Base-by-base conservation (phyloP, 2,888 invertebrate genomes). In the Lycophotia porphyrea region DNA sequence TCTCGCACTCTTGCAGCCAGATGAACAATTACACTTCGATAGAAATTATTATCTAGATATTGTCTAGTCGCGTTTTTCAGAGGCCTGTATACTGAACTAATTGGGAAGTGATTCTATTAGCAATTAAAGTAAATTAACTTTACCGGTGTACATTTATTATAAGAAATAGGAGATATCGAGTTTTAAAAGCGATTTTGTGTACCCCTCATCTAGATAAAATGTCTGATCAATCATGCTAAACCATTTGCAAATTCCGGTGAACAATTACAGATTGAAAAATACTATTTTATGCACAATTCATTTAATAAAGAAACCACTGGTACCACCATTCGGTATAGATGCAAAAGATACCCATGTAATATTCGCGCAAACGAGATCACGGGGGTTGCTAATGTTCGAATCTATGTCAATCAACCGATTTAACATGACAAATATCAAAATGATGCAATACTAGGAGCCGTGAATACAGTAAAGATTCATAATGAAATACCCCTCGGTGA, bases 11-110 rank as follows among this genome's bases (percentile, higher is more conserved):
- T 89, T 89, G 90, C 88, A 89, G 86, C 90, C 79, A 88, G 80
- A 87, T 87, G 86, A 87, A 84, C 87, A 91, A 89, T 91, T 90
- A 91, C 88, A 92, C 90, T 91, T 90, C 87, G 84, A 88, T 91
- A 88, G 85, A 85, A 90, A 88, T 81, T 82, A 81, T 86, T 85
- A 79, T 82, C 83, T 83, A 87, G 75, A 80, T 64, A 60, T 68
- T 67, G 81, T 86, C 81, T 81, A 81, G 85, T 76, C 76, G 72
- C 71, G 84, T 87, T 87, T 86, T 84, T 85, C 69, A 71, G 49
- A 34, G 61, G 72, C 63, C 27, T 67, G 60, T 71, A 64, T 52
- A 78, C 49, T 31, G 27, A 76, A 69, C 68, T 82, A 79, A 87
- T 87, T 86, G 76, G 70, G 61, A 72, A 83, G 71, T 73, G 63